A percentile compares a stretch with the other conserved stretches of the same genome.
These are phyloP conservation scores for Eurois occulta DNA, from an alignment of 2,888 invertebrate species.

Conservation along the genomic window DNA sequence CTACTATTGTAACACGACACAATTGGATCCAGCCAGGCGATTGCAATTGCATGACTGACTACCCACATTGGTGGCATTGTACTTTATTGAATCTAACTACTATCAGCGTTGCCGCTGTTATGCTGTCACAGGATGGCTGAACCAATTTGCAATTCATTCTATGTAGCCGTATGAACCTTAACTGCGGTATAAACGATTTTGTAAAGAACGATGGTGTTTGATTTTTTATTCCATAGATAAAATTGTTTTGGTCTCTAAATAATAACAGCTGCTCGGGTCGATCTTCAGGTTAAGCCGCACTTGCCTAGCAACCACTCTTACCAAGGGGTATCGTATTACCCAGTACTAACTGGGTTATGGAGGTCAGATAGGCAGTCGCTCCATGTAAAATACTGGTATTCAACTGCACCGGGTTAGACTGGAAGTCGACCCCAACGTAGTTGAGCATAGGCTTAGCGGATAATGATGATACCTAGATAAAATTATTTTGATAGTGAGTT, in stretches of 20 bases:
- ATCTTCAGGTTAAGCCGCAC: background rate
- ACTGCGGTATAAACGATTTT: background rate
- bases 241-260: background rate
- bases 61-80: constrained; percentile 28
- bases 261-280: too few species aligned
- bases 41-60: constrained; percentile 4
- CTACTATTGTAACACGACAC: constrained; percentile 25
- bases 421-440: too few species aligned
- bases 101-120: background rate
- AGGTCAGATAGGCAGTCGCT: too few species aligned
- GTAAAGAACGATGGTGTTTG: background rate
- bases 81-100: constrained; percentile 31
- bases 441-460: too few species aligned
- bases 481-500: background rate
- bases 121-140: background rate
- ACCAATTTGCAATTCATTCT: constrained; percentile 18
- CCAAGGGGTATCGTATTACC: too few species aligned
- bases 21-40: constrained; percentile 7
- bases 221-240: background rate
- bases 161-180: background rate
- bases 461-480: background rate
- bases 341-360: too few species aligned
- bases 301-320: background rate
- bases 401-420: too few species aligned
- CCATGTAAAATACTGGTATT: too few species aligned